A percentile compares a stretch with the other conserved stretches of the same genome.
Conservation (phyloP, 2,113 vertebrate species). For the Parotia lawesii region DNA sequence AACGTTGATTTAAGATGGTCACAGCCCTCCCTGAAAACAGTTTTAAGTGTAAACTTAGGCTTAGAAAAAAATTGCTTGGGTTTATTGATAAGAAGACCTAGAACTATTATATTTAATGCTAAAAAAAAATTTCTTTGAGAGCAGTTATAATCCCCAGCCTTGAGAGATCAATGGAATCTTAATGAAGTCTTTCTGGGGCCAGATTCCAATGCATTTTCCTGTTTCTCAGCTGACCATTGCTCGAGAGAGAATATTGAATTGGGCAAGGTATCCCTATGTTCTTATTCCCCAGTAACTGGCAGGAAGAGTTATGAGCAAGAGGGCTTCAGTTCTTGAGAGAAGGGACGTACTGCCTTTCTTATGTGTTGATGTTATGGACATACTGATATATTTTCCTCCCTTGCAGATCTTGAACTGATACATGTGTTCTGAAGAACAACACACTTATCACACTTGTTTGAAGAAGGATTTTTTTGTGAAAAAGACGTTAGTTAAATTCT, state of each 20-base stretch:
- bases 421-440: not conserved
- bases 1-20: not conserved
- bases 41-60: not conserved
- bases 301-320: not conserved
- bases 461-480: fast-evolving
- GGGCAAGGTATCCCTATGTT: not conserved
- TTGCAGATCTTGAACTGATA: not conserved
- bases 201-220: not conserved
- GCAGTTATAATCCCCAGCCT: not conserved
- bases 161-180: not conserved
- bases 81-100: not conserved
- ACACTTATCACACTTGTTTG: not conserved
- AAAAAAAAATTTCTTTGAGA: not conserved
- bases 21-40: not conserved
- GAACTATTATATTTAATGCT: not conserved
- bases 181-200: not conserved
- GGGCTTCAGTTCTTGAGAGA: not conserved
- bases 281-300: not conserved
- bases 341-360: not conserved
- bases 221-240: not conserved
- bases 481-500: not conserved
- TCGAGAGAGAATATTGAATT: not conserved
- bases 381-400: not conserved
- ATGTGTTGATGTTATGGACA: not conserved
- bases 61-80: not conserved